Conservation (phyloP, 2,888 invertebrate species). For the Drosophila melanosoma region DNA sequence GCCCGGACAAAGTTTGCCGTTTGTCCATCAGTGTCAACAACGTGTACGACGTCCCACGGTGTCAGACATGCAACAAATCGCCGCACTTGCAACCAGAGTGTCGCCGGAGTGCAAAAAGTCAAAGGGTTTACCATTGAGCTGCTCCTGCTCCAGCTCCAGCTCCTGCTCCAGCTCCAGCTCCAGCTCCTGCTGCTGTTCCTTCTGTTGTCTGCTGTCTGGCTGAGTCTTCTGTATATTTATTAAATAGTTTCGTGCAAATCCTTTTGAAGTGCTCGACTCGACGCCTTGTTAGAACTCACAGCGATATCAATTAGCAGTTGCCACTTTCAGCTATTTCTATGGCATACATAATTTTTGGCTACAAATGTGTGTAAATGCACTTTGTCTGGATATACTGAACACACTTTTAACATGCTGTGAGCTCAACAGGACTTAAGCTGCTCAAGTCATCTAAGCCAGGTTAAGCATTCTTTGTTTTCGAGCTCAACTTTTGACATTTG, state of each 20-base stretch:
- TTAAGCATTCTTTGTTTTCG: background rate
- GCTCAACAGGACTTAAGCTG: conserved; percentile 12
- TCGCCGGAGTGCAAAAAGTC: conserved; percentile 48
- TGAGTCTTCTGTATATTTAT: conserved; percentile 44
- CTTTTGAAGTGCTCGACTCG: conserved; percentile 55
- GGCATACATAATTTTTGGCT: conserved; percentile 30
- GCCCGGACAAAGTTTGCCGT: conserved; percentile 49
- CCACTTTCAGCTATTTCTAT: conserved; percentile 26
- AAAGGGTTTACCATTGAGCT: conserved; percentile 46
- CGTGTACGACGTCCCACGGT: conserved; percentile 52
- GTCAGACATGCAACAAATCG: conserved; percentile 61
- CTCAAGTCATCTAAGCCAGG: background rate
- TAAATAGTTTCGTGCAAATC: conserved; percentile 64
- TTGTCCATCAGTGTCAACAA: conserved; percentile 62
- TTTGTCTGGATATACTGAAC: conserved; percentile 26
- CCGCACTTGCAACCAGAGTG: conserved; percentile 44
- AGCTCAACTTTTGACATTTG: background rate
- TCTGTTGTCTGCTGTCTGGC: conserved; percentile 1
- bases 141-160: conserved; percentile 5
- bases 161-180: conserved; percentile 3
- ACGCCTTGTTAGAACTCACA: conserved; percentile 31
- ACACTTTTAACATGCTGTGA: conserved; percentile 3
- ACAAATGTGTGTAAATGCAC: conserved; percentile 33
- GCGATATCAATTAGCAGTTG: conserved; percentile 51
- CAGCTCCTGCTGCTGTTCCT: background rate